Evolutionary conservation across 2,797 vertebrate species (phyloP), one percentile per base, ranked within the genome.

Genomic region (Lindbergichthys nudifrons): DNA sequence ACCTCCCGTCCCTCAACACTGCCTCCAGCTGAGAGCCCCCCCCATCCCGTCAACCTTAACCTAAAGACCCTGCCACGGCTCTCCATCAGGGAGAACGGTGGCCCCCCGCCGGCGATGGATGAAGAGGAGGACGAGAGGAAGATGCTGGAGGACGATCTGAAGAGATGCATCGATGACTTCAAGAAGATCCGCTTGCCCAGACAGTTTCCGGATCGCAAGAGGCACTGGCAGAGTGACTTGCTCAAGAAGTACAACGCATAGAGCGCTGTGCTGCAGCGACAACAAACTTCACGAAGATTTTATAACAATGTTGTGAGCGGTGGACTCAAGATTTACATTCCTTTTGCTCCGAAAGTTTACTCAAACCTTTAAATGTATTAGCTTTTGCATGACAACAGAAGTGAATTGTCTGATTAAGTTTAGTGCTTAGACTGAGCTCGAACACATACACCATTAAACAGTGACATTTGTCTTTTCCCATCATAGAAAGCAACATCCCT

Each of bases 161-260:
- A 95, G 48, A 96, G 95, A 79, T 98, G 97, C 89, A 97, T 98
- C 0, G 96, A 96, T 15, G 97, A 98, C 70, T 96, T 96, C 77
- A 94, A 90, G 70, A 97, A 92, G 88, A 97, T 98, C 58, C 94
- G 89, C 70, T 93, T 98, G 87, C 97, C 97, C 1, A 52, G 84
- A 0, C 81, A 80, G 26, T 98, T 98, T 78, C 96, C 96, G 0
- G 95, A 97, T 79, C 96, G 95, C 50, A 98, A 97, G 78, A 90
- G 96, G 72, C 94, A 96, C 89, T 98, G 97, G 97, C 97, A 98
- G 83, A 96, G 86, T 0, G 96, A 97, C 86, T 91, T 98, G 81
- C 95, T 98, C 12, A 96, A 92, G 84, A 98, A 98, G 76, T 96
- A 98, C 85, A 93, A 97, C 8, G 93, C 92, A 0, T 96, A 93